These are phyloP conservation scores for Papilio dardanus DNA, from an alignment of 1,140 invertebrate genomes.

Conservation along the genomic window DNA sequence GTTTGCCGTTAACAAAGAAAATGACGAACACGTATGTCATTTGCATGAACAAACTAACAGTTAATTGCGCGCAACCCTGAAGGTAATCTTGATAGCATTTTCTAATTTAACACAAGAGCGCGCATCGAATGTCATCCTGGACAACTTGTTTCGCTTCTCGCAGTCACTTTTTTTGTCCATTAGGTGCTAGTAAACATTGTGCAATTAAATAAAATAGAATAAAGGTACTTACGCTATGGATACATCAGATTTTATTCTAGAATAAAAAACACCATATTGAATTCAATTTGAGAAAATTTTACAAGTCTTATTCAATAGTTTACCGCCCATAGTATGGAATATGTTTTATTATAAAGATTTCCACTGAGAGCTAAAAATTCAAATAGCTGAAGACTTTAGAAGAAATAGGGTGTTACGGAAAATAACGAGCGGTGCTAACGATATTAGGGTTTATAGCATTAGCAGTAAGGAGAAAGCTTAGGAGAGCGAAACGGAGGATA, in stretches of 20 bases:
- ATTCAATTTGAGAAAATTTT: not conserved
- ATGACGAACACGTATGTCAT: conserved; percentile 9
- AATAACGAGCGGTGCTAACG: conserved; percentile 12
- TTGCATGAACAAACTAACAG: conserved; percentile 30
- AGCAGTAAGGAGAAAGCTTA: conserved; percentile 1
- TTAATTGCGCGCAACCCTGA: conserved; percentile 36
- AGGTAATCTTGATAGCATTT: conserved; percentile 45
- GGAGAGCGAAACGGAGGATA: not conserved
- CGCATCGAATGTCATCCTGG: conserved; percentile 60
- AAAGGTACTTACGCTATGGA: conserved; percentile 24
- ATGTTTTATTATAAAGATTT: not conserved
- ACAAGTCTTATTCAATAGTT: not conserved
- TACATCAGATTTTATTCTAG: not conserved
- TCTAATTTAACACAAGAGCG: conserved; percentile 55
- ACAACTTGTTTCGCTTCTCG: conserved; percentile 48
- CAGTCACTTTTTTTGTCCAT: conserved; percentile 49
- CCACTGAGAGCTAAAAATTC: not conserved
- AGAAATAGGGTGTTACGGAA: not conserved
- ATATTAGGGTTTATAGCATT: conserved; percentile 19
- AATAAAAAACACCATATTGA: not conserved
- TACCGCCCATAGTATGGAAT: not conserved
- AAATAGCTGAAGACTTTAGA: not conserved
- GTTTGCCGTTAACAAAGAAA: not conserved
- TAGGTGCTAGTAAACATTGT: conserved; percentile 43
- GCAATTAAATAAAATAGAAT: conserved; percentile 37